Evolutionary conservation across 2,888 invertebrate species (phyloP).

Genomic region (Boloria selene): DNA sequence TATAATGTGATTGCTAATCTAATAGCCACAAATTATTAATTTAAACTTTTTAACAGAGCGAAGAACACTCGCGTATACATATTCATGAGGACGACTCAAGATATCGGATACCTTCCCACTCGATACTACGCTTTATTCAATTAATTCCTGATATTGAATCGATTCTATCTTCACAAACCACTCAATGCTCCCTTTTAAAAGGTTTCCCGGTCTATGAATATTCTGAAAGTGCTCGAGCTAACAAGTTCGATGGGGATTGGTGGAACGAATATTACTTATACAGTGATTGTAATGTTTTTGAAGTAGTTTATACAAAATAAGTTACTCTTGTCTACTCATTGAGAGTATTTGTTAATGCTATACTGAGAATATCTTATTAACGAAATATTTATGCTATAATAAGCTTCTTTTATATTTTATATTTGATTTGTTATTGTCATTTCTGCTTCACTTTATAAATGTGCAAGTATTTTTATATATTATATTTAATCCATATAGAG

Average conservation of each 20-base stretch:
- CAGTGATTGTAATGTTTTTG: slow-evolving; percentile 33
- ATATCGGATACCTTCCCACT: slow-evolving; percentile 48
- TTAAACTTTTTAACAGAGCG: slow-evolving; percentile 58
- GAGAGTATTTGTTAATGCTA: background rate
- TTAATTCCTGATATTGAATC: slow-evolving; percentile 69
- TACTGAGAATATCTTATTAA: too few relatives aligned
- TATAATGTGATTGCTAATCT: slow-evolving; percentile 19
- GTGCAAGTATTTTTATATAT: too few relatives aligned
- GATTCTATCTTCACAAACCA: slow-evolving; percentile 45
- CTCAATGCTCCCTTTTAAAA: slow-evolving; percentile 45
- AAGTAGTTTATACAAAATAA: slow-evolving; percentile 10
- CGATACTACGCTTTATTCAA: slow-evolving; percentile 73
- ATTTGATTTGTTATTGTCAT: too few relatives aligned
- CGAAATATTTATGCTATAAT: too few relatives aligned
- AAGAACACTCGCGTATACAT: slow-evolving; percentile 66
- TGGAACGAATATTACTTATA: slow-evolving; percentile 29
- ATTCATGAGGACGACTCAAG: slow-evolving; percentile 62
- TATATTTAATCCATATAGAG: too few relatives aligned
- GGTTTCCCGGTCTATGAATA: slow-evolving; percentile 52
- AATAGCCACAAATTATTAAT: slow-evolving; percentile 41
- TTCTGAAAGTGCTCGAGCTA: slow-evolving; percentile 49
- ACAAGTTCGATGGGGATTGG: slow-evolving; percentile 38
- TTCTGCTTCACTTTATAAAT: too few relatives aligned
- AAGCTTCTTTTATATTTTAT: too few relatives aligned
- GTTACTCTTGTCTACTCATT: slow-evolving; percentile 5